Base-by-base conservation (phyloP, 1,140 invertebrate genomes). In the Zaprionus africanus region DNA sequence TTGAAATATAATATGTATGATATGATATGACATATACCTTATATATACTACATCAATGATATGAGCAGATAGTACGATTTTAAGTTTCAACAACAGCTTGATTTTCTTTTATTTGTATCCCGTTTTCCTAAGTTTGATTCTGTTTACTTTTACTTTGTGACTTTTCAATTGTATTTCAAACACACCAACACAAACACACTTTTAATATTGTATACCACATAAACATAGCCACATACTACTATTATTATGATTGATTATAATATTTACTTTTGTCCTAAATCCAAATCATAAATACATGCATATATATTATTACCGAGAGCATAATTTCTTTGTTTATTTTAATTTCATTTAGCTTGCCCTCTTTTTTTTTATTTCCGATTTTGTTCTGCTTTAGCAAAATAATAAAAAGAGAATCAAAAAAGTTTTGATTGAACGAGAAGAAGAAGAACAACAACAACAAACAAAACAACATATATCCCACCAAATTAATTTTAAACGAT, bases 391-490 rank as follows among this genome's bases (percentile, higher is more conserved):
- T 59, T 61, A 56, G 2, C 11, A 60, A 53, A 34, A 26, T 34
- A 34, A 22, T 34, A 24, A 62, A 38, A 67, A 69, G 36, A 38
- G 72, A 73, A 84, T 81, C 82, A 85, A 79, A 85, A 85, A 66
- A 46, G 73, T 77, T n/a, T 41, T 41, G 38, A 41, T n/a, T 41
- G 26, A 59, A 60, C 38, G 81, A 58, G 38, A 77, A 46, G 17
- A 57, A 78, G 28, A 68, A 2, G 22, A 22, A 63, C 22, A 80
- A 69, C 43, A 87, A 83, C 41, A 84, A 80, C 61, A 76, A 69
- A 75, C 60, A 69, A 90, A 81, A 88, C 85, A 88, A 88, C 86
- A 90, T 88, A 85, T 88, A 88, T 90, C 85, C 85, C 85, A 87
- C 82, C 87, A 91, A 82, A 90, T 75, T 81, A 78, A 77, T 76